phyloP scores from a whole-genome alignment of 2,113 vertebrate species.

The Camelus bactrianus region DNA sequence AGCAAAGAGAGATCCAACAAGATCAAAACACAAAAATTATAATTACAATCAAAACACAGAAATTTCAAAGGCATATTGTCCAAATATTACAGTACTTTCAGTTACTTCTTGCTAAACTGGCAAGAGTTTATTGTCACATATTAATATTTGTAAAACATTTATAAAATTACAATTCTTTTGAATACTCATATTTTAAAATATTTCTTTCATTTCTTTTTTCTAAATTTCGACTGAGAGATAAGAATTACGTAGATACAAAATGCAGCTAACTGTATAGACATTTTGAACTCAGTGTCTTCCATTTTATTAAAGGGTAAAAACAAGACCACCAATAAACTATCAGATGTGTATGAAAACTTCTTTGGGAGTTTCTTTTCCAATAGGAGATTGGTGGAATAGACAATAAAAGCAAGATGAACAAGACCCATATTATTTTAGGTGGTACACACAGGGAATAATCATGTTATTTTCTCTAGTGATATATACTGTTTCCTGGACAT shows the following conservation, averaged over 20 bases:
- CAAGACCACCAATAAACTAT: not conserved
- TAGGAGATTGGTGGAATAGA: not conserved
- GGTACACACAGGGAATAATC: not conserved
- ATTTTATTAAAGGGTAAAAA: constrained; percentile 24
- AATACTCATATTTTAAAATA: constrained; percentile 45
- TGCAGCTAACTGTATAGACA: constrained; percentile 3
- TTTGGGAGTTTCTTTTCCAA: not conserved
- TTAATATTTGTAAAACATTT: constrained; percentile 29
- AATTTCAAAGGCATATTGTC: not conserved
- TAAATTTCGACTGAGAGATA: constrained; percentile 14
- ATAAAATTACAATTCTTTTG: not conserved
- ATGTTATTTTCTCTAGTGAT: not conserved
- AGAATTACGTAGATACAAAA: not conserved
- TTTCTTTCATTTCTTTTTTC: not conserved
- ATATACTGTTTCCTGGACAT: constrained; percentile 26
- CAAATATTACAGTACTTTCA: not conserved
- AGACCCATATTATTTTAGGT: not conserved
- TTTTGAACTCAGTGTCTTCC: constrained; percentile 41
- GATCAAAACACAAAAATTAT: not conserved
- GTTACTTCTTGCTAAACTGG: not conserved
- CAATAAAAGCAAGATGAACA: not conserved
- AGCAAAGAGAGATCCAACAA: not conserved
- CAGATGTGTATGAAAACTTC: not conserved
- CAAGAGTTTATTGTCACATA: not conserved
- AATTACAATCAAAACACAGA: not conserved